phyloP scores from a whole-genome alignment of 1,140 invertebrate genomes.

The Caenorhabditis briggsae region DNA sequence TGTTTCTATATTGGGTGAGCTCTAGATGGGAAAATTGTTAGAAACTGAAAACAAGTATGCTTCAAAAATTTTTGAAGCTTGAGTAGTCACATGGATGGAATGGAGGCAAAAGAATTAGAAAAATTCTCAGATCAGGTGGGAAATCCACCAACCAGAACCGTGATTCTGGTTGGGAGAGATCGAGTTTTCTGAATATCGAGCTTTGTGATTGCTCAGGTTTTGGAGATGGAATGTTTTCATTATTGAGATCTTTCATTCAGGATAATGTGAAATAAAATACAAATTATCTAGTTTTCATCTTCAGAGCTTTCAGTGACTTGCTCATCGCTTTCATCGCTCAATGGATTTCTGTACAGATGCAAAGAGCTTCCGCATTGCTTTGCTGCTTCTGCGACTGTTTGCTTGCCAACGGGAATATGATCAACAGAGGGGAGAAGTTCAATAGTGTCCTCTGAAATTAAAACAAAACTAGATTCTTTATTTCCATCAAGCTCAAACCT shows the following conservation, averaged over 20 bases:
- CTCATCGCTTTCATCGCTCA: constrained; percentile 65
- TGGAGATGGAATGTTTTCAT: too few species aligned
- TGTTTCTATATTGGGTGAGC: too few species aligned
- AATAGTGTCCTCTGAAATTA: constrained; percentile 44
- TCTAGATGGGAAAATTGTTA: too few species aligned
- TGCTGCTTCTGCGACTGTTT: constrained; percentile 67
- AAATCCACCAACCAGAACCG: too few species aligned
- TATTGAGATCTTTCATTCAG: constrained; percentile 42
- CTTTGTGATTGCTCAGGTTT: too few species aligned
- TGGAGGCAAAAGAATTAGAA: too few species aligned
- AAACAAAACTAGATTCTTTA: background rate
- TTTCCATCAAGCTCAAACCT: background rate
- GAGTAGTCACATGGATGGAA: too few species aligned
- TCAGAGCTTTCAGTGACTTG: constrained; percentile 58
- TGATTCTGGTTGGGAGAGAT: too few species aligned
- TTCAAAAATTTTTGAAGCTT: too few species aligned
- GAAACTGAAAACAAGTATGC: too few species aligned
- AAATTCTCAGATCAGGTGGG: too few species aligned
- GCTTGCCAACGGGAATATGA: constrained; percentile 66
- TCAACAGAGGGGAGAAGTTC: constrained; percentile 50
- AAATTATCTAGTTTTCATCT: constrained; percentile 45
- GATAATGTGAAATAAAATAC: background rate
- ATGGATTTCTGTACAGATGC: constrained; percentile 66
- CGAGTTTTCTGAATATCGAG: too few species aligned
- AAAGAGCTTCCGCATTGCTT: constrained; percentile 66